Evolutionary conservation across 2,113 vertebrate genomes (phyloP).

Genomic region (Pongo abelii): DNA sequence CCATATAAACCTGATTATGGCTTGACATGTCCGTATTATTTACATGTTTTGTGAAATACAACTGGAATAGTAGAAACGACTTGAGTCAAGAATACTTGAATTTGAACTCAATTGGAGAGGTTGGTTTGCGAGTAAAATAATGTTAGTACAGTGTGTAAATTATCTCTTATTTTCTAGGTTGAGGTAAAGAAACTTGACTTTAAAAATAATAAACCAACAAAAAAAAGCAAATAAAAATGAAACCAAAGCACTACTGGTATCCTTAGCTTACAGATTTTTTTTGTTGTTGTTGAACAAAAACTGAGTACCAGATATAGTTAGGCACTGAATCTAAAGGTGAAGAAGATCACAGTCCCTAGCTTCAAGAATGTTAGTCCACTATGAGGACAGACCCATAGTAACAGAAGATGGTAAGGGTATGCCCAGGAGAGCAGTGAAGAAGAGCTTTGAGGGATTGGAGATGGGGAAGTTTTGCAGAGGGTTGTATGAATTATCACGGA

Average conservation of each 20-base stretch:
- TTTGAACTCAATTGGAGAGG: not conserved
- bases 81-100: not conserved
- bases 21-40: not conserved
- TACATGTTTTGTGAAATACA: not conserved
- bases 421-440: not conserved
- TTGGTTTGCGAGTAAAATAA: not conserved
- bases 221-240: too few relatives aligned
- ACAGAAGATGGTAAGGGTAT: not conserved
- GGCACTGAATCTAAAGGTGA: not conserved
- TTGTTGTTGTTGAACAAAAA: not conserved
- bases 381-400: not conserved
- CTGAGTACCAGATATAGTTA: not conserved
- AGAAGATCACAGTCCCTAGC: not conserved
- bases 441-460: not conserved
- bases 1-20: not conserved
- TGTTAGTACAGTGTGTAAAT: not conserved
- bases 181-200: not conserved
- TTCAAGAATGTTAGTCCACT: not conserved
- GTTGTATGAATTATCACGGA: not conserved
- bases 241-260: not conserved
- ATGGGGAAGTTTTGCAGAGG: not conserved
- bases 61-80: not conserved
- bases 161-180: not conserved
- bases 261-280: not conserved
- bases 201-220: not conserved